These are phyloP conservation scores for Pyrocephalus nanus DNA, from an alignment of 2,797 vertebrate genomes.

Conservation along the genomic window DNA sequence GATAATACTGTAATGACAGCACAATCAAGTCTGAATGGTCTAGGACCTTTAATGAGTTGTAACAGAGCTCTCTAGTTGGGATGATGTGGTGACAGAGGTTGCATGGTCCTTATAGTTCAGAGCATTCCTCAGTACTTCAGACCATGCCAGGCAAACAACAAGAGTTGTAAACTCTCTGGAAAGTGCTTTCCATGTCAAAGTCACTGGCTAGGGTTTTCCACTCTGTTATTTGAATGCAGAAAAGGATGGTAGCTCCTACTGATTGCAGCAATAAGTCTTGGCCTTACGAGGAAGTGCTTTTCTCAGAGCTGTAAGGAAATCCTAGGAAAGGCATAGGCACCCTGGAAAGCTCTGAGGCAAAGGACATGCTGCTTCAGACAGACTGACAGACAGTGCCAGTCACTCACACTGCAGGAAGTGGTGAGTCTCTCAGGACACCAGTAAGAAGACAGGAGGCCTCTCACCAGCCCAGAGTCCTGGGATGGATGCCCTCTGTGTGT, in stretches of 20 bases:
- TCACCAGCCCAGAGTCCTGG: neutral
- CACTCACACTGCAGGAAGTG: neutral
- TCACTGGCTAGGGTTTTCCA: neutral
- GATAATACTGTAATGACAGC: conserved; percentile 12
- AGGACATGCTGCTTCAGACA: neutral
- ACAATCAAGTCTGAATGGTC: neutral
- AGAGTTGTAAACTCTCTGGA: neutral
- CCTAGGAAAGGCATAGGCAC: neutral
- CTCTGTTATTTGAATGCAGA: neutral
- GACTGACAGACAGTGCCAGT: neutral
- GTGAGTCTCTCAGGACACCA: neutral
- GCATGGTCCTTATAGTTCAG: neutral
- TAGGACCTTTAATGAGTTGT: neutral
- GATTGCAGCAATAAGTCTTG: neutral
- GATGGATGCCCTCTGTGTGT: neutral
- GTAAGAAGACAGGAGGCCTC: neutral
- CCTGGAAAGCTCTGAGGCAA: neutral
- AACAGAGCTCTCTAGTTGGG: neutral
- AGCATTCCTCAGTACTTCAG: neutral
- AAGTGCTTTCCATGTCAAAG: neutral
- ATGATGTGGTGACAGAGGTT: neutral
- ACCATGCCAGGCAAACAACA: neutral
- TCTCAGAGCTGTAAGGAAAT: neutral
- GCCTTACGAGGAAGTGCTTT: neutral
- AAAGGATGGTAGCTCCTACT: neutral